phyloP scores from a whole-genome alignment of 2,797 vertebrate genomes.

The Pseudochaenichthys georgianus region DNA sequence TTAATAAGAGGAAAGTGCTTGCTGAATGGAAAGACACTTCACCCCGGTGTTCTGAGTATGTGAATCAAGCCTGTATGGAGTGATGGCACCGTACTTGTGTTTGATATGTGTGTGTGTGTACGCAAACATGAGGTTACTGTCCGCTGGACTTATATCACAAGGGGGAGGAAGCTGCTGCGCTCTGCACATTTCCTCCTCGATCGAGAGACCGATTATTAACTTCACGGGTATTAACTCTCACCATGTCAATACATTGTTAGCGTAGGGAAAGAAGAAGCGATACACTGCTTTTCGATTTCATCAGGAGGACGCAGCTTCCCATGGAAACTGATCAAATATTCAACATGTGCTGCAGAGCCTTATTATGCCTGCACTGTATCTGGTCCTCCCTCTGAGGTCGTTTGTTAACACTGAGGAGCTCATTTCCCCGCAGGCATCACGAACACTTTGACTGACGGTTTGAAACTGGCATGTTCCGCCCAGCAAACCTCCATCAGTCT shows the following conservation, averaged over 20 bases:
- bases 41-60: slow-evolving; percentile 60
- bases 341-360: slow-evolving; percentile 28
- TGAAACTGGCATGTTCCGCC: slow-evolving; percentile 46
- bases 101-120: slow-evolving; percentile 37
- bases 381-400: slow-evolving; percentile 49
- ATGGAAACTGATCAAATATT: slow-evolving; percentile 13
- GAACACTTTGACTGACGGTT: slow-evolving; percentile 71
- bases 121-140: slow-evolving; percentile 50
- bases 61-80: slow-evolving; percentile 64
- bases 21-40: slow-evolving; percentile 59
- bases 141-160: slow-evolving; percentile 31
- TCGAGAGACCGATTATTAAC: slow-evolving; percentile 58
- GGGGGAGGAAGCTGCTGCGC: slow-evolving; percentile 38
- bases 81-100: slow-evolving; percentile 43
- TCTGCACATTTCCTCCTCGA: slow-evolving; percentile 40
- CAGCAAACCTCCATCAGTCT: slow-evolving; percentile 58
- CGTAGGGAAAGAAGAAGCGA: slow-evolving; percentile 22
- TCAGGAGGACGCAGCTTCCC: slow-evolving; percentile 1
- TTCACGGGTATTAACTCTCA: slow-evolving; percentile 65
- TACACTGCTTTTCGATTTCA: slow-evolving; percentile 27
- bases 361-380: slow-evolving; percentile 32
- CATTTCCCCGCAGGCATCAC: slow-evolving; percentile 61
- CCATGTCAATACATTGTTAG: slow-evolving; percentile 49
- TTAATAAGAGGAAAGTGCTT: slow-evolving; percentile 67
- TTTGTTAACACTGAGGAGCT: slow-evolving; percentile 70